phyloP scores from a whole-genome alignment of 2,888 invertebrate species.

The Stenichneumon culpator region DNA sequence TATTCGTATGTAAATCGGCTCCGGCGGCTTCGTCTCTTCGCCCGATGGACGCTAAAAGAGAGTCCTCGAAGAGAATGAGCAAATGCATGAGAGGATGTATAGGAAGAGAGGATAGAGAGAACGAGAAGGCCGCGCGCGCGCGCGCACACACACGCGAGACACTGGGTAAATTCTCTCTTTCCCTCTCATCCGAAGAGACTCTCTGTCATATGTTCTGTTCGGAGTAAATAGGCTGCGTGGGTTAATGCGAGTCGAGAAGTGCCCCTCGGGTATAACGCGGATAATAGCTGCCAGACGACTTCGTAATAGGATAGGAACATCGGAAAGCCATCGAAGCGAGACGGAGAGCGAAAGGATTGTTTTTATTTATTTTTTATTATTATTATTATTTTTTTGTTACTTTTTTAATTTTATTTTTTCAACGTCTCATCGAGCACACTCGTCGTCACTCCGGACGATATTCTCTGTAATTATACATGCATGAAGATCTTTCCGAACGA shows the following conservation, averaged over 20 bases:
- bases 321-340: slow-evolving; percentile 6
- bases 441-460: slow-evolving; percentile 26
- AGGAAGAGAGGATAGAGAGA: slow-evolving; percentile 24
- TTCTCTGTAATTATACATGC: slow-evolving; percentile 49
- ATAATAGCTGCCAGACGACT: slow-evolving; percentile 51
- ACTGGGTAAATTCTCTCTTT: slow-evolving; percentile 16
- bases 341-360: slow-evolving; percentile 19
- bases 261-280: slow-evolving; percentile 39
- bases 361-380: background rate
- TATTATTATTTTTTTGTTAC: background rate
- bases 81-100: slow-evolving; percentile 21
- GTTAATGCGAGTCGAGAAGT: slow-evolving; percentile 51
- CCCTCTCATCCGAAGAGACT: background rate
- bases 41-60: slow-evolving; percentile 44
- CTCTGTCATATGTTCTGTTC: slow-evolving; percentile 44
- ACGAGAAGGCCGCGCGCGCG: slow-evolving; percentile 24
- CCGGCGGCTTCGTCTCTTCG: slow-evolving; percentile 53
- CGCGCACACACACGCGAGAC: slow-evolving; percentile 10
- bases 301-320: slow-evolving; percentile 28
- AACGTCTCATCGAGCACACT: slow-evolving; percentile 11
- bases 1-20: slow-evolving; percentile 78
- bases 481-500: slow-evolving; percentile 35
- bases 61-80: slow-evolving; percentile 40
- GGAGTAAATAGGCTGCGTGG: slow-evolving; percentile 69
- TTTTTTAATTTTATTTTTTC: slow-evolving; percentile 11